Evolutionary conservation across 2,797 vertebrate species (phyloP), one percentile per base, ranked within the genome.

Genomic region (Otolemur crassicaudatus): DNA sequence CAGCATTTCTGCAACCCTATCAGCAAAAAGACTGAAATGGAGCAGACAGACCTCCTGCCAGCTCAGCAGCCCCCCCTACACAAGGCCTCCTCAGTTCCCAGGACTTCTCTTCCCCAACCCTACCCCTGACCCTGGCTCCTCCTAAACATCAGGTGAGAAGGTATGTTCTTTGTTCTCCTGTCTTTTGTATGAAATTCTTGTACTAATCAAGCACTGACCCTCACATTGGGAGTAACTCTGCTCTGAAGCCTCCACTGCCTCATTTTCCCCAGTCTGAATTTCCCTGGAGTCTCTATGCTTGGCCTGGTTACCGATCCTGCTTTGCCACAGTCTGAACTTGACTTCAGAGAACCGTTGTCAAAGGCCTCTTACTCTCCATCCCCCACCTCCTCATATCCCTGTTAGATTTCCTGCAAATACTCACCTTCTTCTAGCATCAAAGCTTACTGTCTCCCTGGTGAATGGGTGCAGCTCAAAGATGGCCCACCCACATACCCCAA

Each of bases 361-460:
- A 77, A 76, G 40, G 31, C 6, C 60, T 84, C 63, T 84, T 79
- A 69, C 53, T 40, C 23, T 34, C 43, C 2, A 40, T 10, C 10
- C 4, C 25, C 61, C 19, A 88, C 37, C 76, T 84, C 4, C 61
- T 25, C 49, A 65, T 11, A 80, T 91, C 17, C 69, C 58, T 76
- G 16, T 83, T 73, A 95, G 75, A 43, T 91, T 81, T 93, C 79
- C 75, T 86, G 46, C 20, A 96, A 92, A 95, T 63, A 56, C 11
- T 22, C 13, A n/a, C 25, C 67, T 46, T 79, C 60, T 5, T 69
- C 69, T 73, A 61, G 40, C 75, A 96, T 89, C 58, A 76, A 92
- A 92, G 69, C 40, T 87, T 93, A 65, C 16, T 34, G 25, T 22
- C 56, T 37, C 13, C 46, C 65, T 90, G n/a, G 27, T 83, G 1